Evolutionary conservation across 2,113 vertebrate genomes (phyloP).

Genomic region (Salvator merianae): DNA sequence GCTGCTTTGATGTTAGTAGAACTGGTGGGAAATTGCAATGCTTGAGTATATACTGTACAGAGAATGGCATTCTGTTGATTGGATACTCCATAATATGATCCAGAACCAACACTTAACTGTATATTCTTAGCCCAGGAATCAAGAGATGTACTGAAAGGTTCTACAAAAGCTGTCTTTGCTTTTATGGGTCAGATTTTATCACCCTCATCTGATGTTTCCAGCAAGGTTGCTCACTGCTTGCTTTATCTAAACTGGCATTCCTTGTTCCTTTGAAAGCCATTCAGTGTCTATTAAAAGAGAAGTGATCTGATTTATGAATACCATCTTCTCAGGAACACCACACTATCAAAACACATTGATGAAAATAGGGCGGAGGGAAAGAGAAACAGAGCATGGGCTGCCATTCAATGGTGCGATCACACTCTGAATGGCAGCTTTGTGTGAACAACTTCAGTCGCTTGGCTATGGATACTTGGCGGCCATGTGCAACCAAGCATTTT

Average conservation of each 20-base stretch:
- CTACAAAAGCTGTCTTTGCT: background rate
- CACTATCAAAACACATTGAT: background rate
- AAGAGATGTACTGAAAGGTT: background rate
- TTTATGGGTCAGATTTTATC: too few relatives aligned
- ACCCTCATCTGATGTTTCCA: background rate
- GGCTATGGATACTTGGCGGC: background rate
- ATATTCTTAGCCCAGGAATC: background rate
- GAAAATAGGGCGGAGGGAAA: background rate
- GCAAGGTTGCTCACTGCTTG: background rate
- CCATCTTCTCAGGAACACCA: background rate
- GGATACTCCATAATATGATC: background rate
- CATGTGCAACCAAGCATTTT: background rate
- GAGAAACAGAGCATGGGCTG: background rate
- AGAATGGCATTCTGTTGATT: background rate
- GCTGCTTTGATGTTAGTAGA: too few relatives aligned
- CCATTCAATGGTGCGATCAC: background rate
- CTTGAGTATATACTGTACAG: too few relatives aligned
- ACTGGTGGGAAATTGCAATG: too few relatives aligned
- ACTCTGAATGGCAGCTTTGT: background rate
- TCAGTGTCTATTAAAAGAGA: background rate
- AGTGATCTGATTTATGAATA: background rate
- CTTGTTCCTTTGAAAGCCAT: background rate
- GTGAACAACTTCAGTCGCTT: background rate
- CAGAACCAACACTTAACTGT: background rate
- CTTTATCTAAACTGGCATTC: background rate